These are phyloP conservation scores for Ramazzottius varieornatus DNA, from an alignment of 2,888 invertebrate genomes.

Conservation along the genomic window DNA sequence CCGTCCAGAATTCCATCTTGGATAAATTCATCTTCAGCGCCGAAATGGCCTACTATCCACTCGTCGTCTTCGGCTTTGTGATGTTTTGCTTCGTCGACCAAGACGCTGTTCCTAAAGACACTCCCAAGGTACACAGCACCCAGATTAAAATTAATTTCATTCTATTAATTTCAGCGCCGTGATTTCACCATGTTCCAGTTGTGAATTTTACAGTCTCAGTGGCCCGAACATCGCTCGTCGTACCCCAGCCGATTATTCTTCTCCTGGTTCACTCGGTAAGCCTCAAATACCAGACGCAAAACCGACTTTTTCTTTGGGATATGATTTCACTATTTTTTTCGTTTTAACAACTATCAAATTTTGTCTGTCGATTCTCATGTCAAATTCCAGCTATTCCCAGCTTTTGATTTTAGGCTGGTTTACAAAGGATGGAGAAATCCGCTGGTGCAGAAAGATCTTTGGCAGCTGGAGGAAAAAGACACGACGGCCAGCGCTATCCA, in stretches of 20 bases:
- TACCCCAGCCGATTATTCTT: neutral
- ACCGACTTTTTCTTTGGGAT: neutral
- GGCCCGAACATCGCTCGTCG: neutral
- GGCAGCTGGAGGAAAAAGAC: conserved; percentile 18
- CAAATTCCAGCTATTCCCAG: neutral
- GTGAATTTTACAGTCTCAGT: neutral
- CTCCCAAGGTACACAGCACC: neutral
- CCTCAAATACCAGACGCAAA: neutral
- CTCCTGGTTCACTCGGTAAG: neutral
- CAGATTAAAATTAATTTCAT: no score
- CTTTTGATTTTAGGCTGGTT: conserved; percentile 15
- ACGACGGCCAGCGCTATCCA: conserved; percentile 14
- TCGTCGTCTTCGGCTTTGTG: neutral
- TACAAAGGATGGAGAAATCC: conserved; percentile 20
- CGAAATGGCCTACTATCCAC: neutral
- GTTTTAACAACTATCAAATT: neutral
- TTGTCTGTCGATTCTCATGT: neutral
- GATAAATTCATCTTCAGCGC: neutral
- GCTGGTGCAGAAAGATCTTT: conserved; percentile 18
- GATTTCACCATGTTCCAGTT: neutral
- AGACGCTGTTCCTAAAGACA: neutral
- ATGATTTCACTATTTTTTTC: no score
- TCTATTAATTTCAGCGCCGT: neutral
- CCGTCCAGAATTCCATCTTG: neutral
- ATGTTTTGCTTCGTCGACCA: neutral